Percentiles rank a stretch among this genome's conserved stretches.
Evolutionary conservation across 2,113 vertebrate species (phyloP).

Genomic region (Perccottus glenii): DNA sequence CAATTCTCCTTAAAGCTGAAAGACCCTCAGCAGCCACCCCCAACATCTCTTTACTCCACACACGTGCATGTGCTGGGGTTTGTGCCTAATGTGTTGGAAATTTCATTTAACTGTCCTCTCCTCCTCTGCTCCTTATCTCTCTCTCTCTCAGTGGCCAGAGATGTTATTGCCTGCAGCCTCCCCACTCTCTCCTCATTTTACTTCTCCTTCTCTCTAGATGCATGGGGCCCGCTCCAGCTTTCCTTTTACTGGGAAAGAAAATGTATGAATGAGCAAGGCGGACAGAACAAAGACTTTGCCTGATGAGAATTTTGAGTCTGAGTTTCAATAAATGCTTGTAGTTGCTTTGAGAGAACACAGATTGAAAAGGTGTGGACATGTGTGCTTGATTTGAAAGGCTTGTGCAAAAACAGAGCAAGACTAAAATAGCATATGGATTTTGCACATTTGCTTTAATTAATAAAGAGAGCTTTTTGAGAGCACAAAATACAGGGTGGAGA

Average conservation of each 20-base stretch:
- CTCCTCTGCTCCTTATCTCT: conserved; percentile 43
- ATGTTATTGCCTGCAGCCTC: conserved; percentile 61
- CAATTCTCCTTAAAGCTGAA: conserved; percentile 32
- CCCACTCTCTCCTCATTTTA: conserved; percentile 13
- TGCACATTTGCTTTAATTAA: too few relatives aligned
- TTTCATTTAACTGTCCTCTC: conserved; percentile 61
- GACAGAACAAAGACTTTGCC: conserved; percentile 26
- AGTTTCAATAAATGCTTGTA: conserved; percentile 1
- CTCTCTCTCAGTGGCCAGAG: conserved; percentile 37
- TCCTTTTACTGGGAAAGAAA: conserved; percentile 22
- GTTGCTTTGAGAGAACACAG: conserved; percentile 2
- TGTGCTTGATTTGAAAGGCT: neutral
- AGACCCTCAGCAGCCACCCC: conserved; percentile 25
- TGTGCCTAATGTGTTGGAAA: conserved; percentile 73
- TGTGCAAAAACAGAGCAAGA: neutral
- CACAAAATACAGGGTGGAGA: too few relatives aligned
- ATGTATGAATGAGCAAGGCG: conserved; percentile 26
- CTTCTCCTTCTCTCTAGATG: conserved; percentile 1
- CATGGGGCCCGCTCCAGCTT: conserved; percentile 30
- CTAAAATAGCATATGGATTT: too few relatives aligned
- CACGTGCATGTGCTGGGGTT: conserved; percentile 44
- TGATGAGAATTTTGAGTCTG: conserved; percentile 20
- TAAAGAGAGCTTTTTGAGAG: too few relatives aligned
- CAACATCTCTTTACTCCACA: conserved; percentile 13
- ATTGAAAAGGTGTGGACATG: neutral